Conservation (phyloP, 2,797 vertebrate genomes). For the Limosa lapponica region DNA sequence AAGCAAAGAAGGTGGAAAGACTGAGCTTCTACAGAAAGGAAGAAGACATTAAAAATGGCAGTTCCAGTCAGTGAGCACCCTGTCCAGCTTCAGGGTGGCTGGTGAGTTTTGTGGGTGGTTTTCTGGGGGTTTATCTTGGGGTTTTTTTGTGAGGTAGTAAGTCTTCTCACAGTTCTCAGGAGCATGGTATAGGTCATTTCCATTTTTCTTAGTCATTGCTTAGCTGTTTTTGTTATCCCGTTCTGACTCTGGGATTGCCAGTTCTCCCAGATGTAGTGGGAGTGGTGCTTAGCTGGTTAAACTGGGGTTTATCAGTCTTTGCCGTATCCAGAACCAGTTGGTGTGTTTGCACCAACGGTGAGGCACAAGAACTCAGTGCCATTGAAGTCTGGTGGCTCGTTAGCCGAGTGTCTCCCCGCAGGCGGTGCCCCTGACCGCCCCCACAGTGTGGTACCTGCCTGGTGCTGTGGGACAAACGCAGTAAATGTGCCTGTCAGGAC, state of each 20-base stretch:
- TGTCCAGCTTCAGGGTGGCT: background rate
- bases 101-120: background rate
- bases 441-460: fast-evolving
- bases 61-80: fast-evolving
- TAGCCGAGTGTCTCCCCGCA: background rate
- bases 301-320: background rate
- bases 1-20: background rate
- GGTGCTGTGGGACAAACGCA: fast-evolving
- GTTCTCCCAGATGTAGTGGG: background rate
- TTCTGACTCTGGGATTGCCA: background rate
- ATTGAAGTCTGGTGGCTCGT: fast-evolving
- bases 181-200: background rate
- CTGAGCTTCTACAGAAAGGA: background rate
- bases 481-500: fast-evolving
- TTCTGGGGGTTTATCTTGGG: fast-evolving
- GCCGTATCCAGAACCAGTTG: background rate
- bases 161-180: background rate
- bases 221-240: background rate
- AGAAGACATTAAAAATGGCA: background rate
- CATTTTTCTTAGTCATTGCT: background rate
- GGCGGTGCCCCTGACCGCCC: fast-evolving
- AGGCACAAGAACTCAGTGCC: background rate
- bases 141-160: background rate
- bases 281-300: background rate
- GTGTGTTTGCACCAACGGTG: background rate